Percentiles rank a stretch among this genome's conserved stretches.
These are phyloP conservation scores for Loxodonta africana DNA, from an alignment of 2,113 vertebrate genomes.

Conservation along the genomic window DNA sequence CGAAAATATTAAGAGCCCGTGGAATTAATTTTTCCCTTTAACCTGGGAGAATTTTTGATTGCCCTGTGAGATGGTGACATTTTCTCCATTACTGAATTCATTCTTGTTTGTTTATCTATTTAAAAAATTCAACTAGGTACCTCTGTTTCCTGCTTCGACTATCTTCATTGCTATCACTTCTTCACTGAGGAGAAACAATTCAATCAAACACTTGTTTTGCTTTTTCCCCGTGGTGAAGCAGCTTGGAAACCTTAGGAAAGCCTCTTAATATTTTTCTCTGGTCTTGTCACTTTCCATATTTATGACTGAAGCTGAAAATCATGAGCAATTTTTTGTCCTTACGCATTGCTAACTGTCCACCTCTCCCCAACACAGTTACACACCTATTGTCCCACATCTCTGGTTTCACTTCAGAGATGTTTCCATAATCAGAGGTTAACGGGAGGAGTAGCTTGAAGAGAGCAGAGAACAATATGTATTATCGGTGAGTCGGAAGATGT, in stretches of 20 bases:
- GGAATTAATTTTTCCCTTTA: background rate
- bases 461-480: background rate
- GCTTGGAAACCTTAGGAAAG: background rate
- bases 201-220: background rate
- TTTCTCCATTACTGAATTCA: background rate
- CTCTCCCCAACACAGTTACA: background rate
- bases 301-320: slow-evolving; percentile 24
- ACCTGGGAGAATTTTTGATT: background rate
- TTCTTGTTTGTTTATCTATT: background rate
- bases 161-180: background rate
- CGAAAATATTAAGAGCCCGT: background rate
- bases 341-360: background rate
- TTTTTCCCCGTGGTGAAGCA: background rate
- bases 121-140: background rate
- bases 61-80: background rate
- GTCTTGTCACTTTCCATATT: slow-evolving; percentile 37
- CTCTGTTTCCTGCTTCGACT: background rate
- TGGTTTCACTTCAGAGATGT: slow-evolving; percentile 25
- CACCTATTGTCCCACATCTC: background rate
- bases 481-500: background rate
- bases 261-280: background rate
- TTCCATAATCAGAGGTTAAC: background rate
- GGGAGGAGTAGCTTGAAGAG: background rate
- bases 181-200: background rate
- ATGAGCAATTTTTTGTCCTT: background rate